Conservation (phyloP, 2,888 invertebrate genomes). For the Synergus gifuensis region DNA sequence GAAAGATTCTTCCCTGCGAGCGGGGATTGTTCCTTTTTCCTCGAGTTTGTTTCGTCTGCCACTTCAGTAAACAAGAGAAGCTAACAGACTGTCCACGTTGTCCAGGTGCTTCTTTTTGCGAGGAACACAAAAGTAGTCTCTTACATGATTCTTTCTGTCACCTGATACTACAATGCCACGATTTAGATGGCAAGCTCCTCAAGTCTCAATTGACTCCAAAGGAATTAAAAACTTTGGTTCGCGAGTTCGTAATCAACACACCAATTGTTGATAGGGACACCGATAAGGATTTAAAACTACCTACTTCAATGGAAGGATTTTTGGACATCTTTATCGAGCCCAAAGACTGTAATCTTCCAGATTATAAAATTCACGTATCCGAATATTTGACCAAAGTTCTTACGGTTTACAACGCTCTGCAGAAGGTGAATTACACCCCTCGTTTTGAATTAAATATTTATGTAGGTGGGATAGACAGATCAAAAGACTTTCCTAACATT, state of each 20-base stretch:
- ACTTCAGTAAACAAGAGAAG: slow-evolving; percentile 55
- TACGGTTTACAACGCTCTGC: slow-evolving; percentile 62
- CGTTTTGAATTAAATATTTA: slow-evolving; percentile 60
- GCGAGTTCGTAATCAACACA: neutral
- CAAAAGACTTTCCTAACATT: slow-evolving; percentile 62
- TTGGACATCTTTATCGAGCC: slow-evolving; percentile 53
- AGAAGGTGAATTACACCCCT: slow-evolving; percentile 52
- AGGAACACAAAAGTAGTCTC: slow-evolving; percentile 54
- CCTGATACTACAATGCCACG: slow-evolving; percentile 58
- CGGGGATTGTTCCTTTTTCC: slow-evolving; percentile 70
- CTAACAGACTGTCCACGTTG: slow-evolving; percentile 66
- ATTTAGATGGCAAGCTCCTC: slow-evolving; percentile 59
- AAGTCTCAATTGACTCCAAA: slow-evolving; percentile 44
- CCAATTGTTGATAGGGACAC: neutral
- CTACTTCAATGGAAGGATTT: slow-evolving; percentile 59
- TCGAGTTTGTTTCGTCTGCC: slow-evolving; percentile 65
- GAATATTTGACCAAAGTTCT: slow-evolving; percentile 66
- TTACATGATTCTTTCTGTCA: slow-evolving; percentile 58
- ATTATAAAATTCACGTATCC: slow-evolving; percentile 53
- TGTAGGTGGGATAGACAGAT: slow-evolving; percentile 69
- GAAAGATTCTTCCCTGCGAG: slow-evolving; percentile 62
- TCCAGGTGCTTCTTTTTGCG: slow-evolving; percentile 66
- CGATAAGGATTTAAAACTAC: slow-evolving; percentile 46
- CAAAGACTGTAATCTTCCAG: neutral
- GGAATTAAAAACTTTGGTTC: slow-evolving; percentile 47